Conservation (phyloP, 2,888 invertebrate genomes). For the Eupithecia exiguata region DNA sequence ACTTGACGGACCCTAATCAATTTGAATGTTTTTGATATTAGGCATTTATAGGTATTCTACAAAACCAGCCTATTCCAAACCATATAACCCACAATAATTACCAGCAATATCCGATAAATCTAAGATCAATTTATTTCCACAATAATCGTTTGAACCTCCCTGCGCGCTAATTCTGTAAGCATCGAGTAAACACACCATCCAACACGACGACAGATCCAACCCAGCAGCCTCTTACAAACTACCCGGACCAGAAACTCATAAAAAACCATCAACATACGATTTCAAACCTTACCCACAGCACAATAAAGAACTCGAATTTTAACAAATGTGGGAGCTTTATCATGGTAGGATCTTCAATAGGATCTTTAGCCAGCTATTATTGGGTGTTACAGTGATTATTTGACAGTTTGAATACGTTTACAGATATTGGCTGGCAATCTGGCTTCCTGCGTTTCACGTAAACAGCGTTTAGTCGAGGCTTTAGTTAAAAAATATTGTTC, state of each 20-base stretch:
- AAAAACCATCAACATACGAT: slow-evolving; percentile 54
- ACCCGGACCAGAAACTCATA: slow-evolving; percentile 69
- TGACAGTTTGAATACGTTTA: slow-evolving; percentile 84
- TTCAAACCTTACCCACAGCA: slow-evolving; percentile 49
- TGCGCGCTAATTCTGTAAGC: slow-evolving; percentile 63
- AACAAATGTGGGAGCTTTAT: neutral
- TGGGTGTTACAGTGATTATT: slow-evolving; percentile 82
- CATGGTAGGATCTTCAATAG: slow-evolving; percentile 64
- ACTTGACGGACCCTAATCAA: neutral
- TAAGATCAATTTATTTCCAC: slow-evolving; percentile 58
- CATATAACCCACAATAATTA: slow-evolving; percentile 27
- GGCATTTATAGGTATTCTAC: neutral
- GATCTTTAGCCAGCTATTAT: slow-evolving; percentile 80
- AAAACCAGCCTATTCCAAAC: neutral
- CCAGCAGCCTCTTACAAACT: slow-evolving; percentile 72
- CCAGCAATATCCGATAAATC: slow-evolving; percentile 54
- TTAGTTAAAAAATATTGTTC: slow-evolving; percentile 66
- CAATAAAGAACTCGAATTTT: slow-evolving; percentile 41
- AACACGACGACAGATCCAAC: slow-evolving; percentile 71
- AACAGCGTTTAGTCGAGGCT: slow-evolving; percentile 72
- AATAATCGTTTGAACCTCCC: slow-evolving; percentile 57
- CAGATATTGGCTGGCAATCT: slow-evolving; percentile 81
- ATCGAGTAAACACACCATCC: slow-evolving; percentile 70
- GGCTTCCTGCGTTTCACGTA: slow-evolving; percentile 80
- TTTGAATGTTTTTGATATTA: neutral